Conservation (phyloP, 2,113 vertebrate species). For the Gadus macrocephalus region DNA sequence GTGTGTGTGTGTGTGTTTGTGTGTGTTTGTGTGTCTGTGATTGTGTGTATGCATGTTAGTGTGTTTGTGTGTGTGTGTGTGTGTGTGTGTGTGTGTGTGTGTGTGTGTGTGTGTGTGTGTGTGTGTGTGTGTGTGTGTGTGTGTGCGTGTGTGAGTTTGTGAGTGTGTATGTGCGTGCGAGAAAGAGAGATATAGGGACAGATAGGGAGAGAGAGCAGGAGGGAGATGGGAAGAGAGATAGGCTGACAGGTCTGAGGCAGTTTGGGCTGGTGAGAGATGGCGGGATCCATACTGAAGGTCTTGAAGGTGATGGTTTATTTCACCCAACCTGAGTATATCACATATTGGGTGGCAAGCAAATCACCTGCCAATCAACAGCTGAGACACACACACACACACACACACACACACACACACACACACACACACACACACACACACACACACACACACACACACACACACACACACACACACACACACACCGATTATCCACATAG, state of each 20-base stretch:
- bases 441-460: conserved; percentile 29
- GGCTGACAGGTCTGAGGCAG: background rate
- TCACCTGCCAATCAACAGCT: background rate
- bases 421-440: background rate
- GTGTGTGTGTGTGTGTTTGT: background rate
- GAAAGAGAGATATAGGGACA: background rate
- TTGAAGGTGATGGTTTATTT: background rate
- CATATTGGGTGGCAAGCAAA: background rate
- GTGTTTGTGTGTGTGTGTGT: background rate
- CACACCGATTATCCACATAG: conserved; percentile 8
- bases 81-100: too few species aligned
- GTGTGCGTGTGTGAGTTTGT: background rate
- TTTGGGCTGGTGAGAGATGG: background rate
- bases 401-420: background rate
- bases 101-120: background rate
- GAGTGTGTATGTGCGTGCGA: background rate
- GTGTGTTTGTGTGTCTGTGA: conserved; percentile 6
- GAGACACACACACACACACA: background rate
- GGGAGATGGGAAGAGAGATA: background rate
- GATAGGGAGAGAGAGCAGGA: background rate
- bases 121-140: conserved; percentile 5
- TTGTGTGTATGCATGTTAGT: background rate
- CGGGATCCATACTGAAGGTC: too few species aligned
- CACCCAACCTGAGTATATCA: too few species aligned
- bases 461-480: conserved; percentile 25